phyloP scores from a whole-genome alignment of 2,113 vertebrate species.

The Sciurus niger region DNA sequence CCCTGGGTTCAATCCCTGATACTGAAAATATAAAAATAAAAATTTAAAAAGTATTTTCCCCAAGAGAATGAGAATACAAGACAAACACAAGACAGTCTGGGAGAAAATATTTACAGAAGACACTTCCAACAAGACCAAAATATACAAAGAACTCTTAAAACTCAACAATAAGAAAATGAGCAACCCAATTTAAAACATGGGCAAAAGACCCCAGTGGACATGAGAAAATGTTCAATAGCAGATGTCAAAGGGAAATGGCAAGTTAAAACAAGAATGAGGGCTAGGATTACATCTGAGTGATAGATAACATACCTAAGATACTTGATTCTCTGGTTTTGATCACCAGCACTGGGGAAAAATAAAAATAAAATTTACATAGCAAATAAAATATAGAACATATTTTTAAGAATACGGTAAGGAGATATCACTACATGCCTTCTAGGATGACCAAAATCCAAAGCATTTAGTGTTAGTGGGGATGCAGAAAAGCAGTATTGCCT shows the following conservation, averaged over 20 bases:
- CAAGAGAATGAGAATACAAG: slow-evolving; percentile 2
- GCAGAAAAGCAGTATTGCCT: not conserved
- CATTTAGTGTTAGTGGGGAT: not conserved
- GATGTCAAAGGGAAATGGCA: not conserved
- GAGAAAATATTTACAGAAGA: slow-evolving; percentile 39
- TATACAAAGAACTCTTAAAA: slow-evolving; percentile 2
- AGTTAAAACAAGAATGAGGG: not conserved
- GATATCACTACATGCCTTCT: not conserved
- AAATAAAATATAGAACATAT: not conserved
- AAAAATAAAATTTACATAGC: not conserved
- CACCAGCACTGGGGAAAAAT: not conserved
- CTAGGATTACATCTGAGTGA: not conserved
- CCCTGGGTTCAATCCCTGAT: too few relatives aligned
- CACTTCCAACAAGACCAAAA: not conserved
- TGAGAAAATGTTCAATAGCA: not conserved
- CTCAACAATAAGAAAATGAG: not conserved
- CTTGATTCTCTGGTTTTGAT: not conserved
- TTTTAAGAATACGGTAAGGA: not conserved
- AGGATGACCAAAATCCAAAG: not conserved
- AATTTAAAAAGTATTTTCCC: too few relatives aligned
- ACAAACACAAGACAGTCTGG: not conserved
- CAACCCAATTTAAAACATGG: not conserved
- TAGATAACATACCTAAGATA: not conserved
- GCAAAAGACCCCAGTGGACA: not conserved
- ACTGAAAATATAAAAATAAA: too few relatives aligned